Base-by-base conservation (phyloP, 2,113 vertebrate genomes). In the Australoheros scitulus region DNA sequence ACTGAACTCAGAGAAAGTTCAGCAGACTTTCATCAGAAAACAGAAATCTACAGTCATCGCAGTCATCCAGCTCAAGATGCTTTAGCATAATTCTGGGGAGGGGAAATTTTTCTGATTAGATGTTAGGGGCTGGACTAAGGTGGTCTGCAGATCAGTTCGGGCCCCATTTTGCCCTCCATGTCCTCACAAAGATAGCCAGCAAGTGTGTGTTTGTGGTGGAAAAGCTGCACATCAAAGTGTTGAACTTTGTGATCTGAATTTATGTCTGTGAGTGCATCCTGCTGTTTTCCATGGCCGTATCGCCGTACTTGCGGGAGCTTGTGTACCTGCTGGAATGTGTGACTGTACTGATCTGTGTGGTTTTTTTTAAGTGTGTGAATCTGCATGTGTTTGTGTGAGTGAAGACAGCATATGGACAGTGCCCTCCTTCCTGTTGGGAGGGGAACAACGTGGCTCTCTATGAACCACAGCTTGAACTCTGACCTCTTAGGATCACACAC, bases 381-480 rank as follows among this genome's bases (percentile, higher is more conserved):
- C 64, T 81, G 22, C 47, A 60, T 20, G 24, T 56, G 85, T 81
- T 2, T 26, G 89, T 70, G 88, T 86, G 91, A 91, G 89, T 93
- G 92, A 96, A 94, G 93, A 95, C 94, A 95, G 87, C 95, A 95
- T 95, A 95, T 96, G 96, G 94, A 94, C 94, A 93, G 88, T 95
- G 94, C 93, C 94, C 93, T 95, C 91, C 92, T 95, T 96, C 94
- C 95, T 96, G 93, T 96, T 94, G 84, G 89, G 91, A 95, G 93
- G 91, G 92, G 92, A 95, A 88, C 91, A 89, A 84, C 87, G 57
- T 92, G 90, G 94, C 80, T 89, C 88, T 92, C 93, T 93, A 93
- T 93, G 94, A 94, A 95, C 91, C 89, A 81, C 79, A 92, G 92
- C 78, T 65, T 88, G 89, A 96, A 93, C 94, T 90, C 83, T 94